Conservation (phyloP, 2,797 vertebrate genomes). For the Danio kyathit region DNA sequence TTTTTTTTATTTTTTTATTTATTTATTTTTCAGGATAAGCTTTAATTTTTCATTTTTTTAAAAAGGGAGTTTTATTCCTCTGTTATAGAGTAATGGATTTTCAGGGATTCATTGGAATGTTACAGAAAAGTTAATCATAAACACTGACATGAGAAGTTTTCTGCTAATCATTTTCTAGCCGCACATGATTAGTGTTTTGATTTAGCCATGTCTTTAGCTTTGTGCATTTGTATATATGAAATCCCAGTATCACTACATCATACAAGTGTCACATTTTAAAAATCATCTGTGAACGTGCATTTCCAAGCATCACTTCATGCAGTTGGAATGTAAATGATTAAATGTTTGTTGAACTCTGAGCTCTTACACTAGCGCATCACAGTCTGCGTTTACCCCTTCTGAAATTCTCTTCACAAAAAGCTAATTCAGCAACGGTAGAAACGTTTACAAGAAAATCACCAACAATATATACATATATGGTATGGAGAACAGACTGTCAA, state of each 20-base stretch:
- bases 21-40: too few species aligned
- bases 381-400: background rate
- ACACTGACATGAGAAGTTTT: background rate
- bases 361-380: background rate
- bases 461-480: background rate
- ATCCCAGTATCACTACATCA: background rate
- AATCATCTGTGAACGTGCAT: conserved; percentile 7
- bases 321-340: conserved; percentile 42
- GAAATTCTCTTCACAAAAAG: background rate
- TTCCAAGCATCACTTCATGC: background rate
- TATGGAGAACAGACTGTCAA: background rate
- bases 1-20: too few species aligned
- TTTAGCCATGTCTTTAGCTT: background rate
- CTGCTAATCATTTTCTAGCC: conserved; percentile 16
- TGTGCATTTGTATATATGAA: background rate
- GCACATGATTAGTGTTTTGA: background rate
- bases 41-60: background rate
- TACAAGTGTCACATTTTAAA: background rate
- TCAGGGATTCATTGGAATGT: background rate
- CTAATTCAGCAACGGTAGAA: background rate
- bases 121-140: background rate
- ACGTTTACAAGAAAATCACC: background rate
- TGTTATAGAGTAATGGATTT: background rate
- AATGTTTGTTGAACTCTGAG: conserved; percentile 16
- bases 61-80: background rate